A percentile compares a stretch with the other conserved stretches of the same genome.
Evolutionary conservation across 2,797 vertebrate genomes (phyloP).

Genomic region (Hippocampus kuda): DNA sequence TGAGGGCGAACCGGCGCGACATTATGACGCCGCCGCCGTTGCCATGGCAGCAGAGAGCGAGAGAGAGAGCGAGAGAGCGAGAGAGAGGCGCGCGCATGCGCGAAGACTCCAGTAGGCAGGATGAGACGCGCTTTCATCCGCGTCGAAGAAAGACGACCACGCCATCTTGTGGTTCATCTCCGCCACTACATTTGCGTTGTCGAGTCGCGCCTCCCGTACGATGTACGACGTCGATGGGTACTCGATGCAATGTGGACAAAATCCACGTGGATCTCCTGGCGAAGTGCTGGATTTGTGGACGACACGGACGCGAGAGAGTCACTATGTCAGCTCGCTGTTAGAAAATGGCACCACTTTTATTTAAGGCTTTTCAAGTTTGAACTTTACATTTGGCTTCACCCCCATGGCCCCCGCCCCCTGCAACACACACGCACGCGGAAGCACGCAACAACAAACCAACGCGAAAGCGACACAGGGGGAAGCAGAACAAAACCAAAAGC

Average conservation of each 20-base stretch:
- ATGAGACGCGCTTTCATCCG: too few relatives aligned
- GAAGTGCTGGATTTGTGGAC: neutral
- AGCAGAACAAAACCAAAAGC: neutral
- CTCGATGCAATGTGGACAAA: too few relatives aligned
- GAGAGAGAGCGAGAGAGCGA: too few relatives aligned
- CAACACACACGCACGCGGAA: neutral
- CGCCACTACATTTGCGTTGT: too few relatives aligned
- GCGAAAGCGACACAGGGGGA: neutral
- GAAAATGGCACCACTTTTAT: constrained; percentile 68
- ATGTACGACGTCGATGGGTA: too few relatives aligned
- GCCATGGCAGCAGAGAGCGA: constrained; percentile 33
- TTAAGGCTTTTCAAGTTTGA: constrained; percentile 65
- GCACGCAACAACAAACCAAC: neutral
- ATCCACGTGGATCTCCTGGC: neutral
- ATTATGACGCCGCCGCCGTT: constrained; percentile 29
- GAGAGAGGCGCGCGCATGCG: constrained; percentile 20
- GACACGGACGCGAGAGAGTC: neutral
- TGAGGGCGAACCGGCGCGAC: too few relatives aligned
- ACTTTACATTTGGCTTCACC: constrained; percentile 60
- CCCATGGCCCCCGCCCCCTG: neutral
- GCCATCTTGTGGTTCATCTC: too few relatives aligned
- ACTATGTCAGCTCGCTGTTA: constrained; percentile 42
- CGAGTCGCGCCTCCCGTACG: too few relatives aligned
- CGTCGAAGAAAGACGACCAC: too few relatives aligned
- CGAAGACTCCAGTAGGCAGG: neutral